phyloP scores from a whole-genome alignment of 2,113 vertebrate species.

The Elephas maximus region DNA sequence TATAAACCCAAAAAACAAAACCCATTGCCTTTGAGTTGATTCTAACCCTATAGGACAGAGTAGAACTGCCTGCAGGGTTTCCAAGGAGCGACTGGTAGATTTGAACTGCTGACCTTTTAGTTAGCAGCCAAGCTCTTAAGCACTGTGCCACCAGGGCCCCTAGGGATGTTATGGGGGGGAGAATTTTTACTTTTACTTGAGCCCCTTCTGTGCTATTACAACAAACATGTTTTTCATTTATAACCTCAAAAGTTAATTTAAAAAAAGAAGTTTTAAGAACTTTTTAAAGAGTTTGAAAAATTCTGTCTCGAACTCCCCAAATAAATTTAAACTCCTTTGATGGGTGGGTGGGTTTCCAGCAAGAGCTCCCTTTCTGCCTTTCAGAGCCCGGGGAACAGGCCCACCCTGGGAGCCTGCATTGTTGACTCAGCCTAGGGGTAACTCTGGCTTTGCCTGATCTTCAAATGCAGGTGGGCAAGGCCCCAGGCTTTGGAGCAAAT shows the following conservation, averaged over 20 bases:
- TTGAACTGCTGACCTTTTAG: too few relatives aligned
- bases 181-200: neutral
- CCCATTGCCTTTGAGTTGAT: too few relatives aligned
- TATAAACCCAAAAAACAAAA: too few relatives aligned
- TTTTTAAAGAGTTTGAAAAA: neutral
- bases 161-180: neutral
- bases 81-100: too few relatives aligned
- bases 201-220: neutral
- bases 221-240: neutral
- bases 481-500: neutral
- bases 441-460: neutral
- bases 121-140: too few relatives aligned
- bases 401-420: too few relatives aligned
- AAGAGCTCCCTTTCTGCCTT: neutral
- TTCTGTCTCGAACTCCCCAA: neutral
- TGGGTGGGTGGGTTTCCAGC: neutral
- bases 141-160: too few relatives aligned
- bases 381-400: accelerated
- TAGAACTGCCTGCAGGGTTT: too few relatives aligned
- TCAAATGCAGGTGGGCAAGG: neutral
- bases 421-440: accelerated
- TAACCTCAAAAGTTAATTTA: neutral
- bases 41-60: too few relatives aligned
- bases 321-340: neutral
- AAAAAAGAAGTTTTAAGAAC: neutral